Base-by-base conservation (phyloP, 2,888 invertebrate genomes). In the Alviniconcha strummeri region DNA sequence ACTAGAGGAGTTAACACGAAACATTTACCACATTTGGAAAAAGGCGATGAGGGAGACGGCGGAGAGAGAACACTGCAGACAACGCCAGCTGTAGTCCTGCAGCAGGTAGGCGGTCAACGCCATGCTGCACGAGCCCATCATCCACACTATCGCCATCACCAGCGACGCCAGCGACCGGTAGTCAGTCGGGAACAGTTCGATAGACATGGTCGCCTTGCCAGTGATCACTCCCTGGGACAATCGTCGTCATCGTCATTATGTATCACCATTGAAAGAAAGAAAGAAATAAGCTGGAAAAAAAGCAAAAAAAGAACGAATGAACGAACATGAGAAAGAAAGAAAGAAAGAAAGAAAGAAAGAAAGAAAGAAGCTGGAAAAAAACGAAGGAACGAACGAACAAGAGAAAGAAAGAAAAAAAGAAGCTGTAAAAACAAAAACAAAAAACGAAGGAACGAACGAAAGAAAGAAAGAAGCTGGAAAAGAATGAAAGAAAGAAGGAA, bases 131-230 rank as follows among this genome's bases (percentile, higher is more conserved):
- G 76, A 55, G 69, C 82, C 82, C 7, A 5, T 19, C 54, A 69
- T 52, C 82, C 82, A 82, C 67, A 77, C 56, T 5, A 69, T 4
- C 19, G 52, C 54, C 67, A 60, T 69, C 55, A 77, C 52, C 76
- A 82, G 55, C 17, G 64, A 54, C 67, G 56, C 67, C 67, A 82
- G 8, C 19, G 64, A 19, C 8, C 82, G 82, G 56, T n/a, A 52
- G 54, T 82, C 77, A 5, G 36, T 9, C 19, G 82, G 76, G 55
- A 82, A 82, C 9, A 82, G 67, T 56, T 82, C 82, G n/a, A 82
- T 69, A 36, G 76, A 60, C 82, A 82, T 77, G 82, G 76, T 76
- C 56, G 76, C 76, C 19, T 60, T 76, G 67, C 82, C 77, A 5
- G 82, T 82, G 36, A 82, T 64, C 55, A 82, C 82, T 9, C 82